Conservation (phyloP, 2,797 vertebrate species). For the Peromyscus melanophrys region DNA sequence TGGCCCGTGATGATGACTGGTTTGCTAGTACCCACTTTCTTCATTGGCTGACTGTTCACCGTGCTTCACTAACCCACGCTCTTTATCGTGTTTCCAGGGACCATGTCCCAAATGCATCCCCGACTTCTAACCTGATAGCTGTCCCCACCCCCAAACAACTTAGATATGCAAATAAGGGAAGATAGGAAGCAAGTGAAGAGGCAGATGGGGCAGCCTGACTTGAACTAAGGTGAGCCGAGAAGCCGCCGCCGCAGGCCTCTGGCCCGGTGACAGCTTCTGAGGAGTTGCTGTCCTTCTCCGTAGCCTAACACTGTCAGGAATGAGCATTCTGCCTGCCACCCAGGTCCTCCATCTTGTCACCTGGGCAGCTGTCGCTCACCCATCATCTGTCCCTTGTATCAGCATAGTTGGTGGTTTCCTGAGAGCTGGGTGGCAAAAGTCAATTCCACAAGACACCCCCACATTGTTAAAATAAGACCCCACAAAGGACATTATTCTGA, state of each 20-base stretch:
- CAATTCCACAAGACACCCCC: conserved; percentile 31
- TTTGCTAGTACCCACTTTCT: background rate
- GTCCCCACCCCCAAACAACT: too few relatives aligned
- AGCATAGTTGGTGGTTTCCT: conserved; percentile 26
- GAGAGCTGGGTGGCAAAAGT: conserved; percentile 45
- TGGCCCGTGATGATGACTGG: too few relatives aligned
- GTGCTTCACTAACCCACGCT: background rate
- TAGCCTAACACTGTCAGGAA: background rate
- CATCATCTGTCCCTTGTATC: background rate
- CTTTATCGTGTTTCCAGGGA: background rate
- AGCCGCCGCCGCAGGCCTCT: background rate
- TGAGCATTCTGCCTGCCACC: background rate
- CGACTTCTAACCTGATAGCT: background rate
- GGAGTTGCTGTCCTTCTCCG: background rate
- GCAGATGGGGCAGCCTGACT: too few relatives aligned
- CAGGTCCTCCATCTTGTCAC: background rate
- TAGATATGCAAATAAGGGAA: background rate
- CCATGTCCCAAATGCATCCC: background rate
- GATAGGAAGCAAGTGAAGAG: background rate
- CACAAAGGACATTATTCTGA: background rate
- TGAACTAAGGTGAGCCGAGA: background rate
- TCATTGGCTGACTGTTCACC: background rate
- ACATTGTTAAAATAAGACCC: conserved; percentile 48
- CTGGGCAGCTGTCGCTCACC: background rate
- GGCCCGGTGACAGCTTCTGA: background rate